These are phyloP conservation scores for Anthrax anthrax DNA, from an alignment of 2,888 invertebrate species.

Conservation along the genomic window DNA sequence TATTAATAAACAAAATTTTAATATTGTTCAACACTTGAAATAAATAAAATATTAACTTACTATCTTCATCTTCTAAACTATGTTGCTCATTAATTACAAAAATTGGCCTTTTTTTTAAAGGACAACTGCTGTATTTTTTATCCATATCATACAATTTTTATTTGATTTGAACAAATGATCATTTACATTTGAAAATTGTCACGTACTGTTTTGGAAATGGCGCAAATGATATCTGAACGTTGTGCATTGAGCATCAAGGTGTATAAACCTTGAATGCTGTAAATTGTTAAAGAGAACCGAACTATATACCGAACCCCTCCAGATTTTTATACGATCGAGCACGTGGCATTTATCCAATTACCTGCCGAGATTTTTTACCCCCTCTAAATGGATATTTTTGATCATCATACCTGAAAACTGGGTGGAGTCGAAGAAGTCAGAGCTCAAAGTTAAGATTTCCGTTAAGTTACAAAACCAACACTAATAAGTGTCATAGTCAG, in stretches of 20 bases:
- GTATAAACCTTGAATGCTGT: slow-evolving; percentile 3
- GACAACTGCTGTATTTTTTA: slow-evolving; percentile 30
- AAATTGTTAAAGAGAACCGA: slow-evolving; percentile 2
- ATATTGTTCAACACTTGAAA: too few species aligned
- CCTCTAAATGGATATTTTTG: background rate
- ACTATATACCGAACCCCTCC: slow-evolving; percentile 5
- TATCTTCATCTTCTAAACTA: too few species aligned
- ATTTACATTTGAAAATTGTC: too few species aligned
- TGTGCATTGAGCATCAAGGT: background rate
- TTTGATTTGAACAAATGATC: too few species aligned
- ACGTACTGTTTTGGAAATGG: background rate
- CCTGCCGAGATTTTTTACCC: slow-evolving; percentile 6
- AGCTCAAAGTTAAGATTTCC: too few species aligned
- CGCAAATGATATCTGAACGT: background rate
- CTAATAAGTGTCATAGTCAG: too few species aligned
- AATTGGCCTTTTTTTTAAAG: slow-evolving; percentile 31
- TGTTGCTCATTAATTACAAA: slow-evolving; percentile 17
- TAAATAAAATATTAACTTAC: too few species aligned
- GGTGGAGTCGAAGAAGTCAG: slow-evolving; percentile 4
- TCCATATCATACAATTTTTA: slow-evolving; percentile 18
- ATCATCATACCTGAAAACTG: slow-evolving; percentile 1
- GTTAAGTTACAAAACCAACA: too few species aligned
- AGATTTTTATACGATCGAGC: background rate
- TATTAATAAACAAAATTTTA: background rate
- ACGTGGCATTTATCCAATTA: slow-evolving; percentile 7